phyloP scores from a whole-genome alignment of 2,797 vertebrate genomes.

The Myotis vivesi region DNA sequence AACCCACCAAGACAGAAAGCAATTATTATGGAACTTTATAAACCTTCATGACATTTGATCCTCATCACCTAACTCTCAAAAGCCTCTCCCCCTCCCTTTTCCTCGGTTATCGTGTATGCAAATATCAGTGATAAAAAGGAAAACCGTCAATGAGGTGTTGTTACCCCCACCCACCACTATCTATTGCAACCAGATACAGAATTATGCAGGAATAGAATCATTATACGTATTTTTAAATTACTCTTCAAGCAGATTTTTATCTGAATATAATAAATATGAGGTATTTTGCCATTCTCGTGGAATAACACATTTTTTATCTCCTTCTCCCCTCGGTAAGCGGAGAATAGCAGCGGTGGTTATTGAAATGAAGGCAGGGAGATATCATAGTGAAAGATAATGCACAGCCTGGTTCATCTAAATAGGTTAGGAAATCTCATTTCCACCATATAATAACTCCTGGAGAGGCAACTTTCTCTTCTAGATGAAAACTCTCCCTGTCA shows the following conservation, averaged over 20 bases:
- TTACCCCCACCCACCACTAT: not conserved
- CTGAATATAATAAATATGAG: conserved; percentile 59
- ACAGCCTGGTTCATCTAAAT: conserved; percentile 23
- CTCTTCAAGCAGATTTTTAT: conserved; percentile 59
- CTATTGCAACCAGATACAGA: not conserved
- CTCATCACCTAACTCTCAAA: conserved; percentile 1
- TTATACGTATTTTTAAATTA: conserved; percentile 55
- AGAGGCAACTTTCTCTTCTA: conserved; percentile 53
- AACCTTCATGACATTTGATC: conserved; percentile 1
- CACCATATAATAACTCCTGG: conserved; percentile 59
- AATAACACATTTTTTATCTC: conserved; percentile 34
- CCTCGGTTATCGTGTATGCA: not conserved
- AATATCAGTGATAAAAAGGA: conserved; percentile 13
- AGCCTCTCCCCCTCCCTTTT: not conserved
- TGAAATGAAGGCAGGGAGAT: conserved; percentile 59
- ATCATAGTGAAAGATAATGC: conserved; percentile 20
- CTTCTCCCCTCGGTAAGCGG: conserved; percentile 10
- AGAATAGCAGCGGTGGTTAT: conserved; percentile 26
- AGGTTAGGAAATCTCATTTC: conserved; percentile 69
- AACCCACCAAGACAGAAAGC: not conserved
- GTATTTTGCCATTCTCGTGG: conserved; percentile 43
- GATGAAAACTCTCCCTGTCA: conserved; percentile 50
- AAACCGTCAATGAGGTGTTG: not conserved
- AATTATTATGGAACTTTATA: not conserved
- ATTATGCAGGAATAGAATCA: conserved; percentile 20